Conservation (phyloP, 2,113 vertebrate genomes). For the Pao palembangensis region DNA sequence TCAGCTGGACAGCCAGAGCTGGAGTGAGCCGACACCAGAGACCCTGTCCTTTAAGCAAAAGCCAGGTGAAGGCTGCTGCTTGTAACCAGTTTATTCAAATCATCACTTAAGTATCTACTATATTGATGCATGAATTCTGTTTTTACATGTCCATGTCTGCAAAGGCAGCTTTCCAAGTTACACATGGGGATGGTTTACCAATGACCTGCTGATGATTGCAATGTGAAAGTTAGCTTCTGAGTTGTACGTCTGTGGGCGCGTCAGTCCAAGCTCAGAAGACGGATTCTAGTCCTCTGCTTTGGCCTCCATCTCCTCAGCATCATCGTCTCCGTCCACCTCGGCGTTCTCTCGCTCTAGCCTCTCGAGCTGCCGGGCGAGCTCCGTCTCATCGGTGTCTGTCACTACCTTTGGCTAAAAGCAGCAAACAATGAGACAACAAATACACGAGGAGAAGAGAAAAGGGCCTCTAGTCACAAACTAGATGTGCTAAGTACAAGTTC, state of each 20-base stretch:
- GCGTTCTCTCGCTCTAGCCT: slow-evolving; percentile 94
- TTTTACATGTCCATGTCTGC: slow-evolving; percentile 27
- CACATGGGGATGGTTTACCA: slow-evolving; percentile 29
- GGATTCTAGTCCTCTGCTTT: slow-evolving; percentile 88
- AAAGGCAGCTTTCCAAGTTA: slow-evolving; percentile 4
- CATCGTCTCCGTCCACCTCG: slow-evolving; percentile 95
- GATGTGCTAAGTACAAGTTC: too few species aligned
- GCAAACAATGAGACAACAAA: neutral
- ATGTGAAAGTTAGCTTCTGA: slow-evolving; percentile 47
- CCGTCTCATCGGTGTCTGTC: slow-evolving; percentile 96
- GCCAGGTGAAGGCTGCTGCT: slow-evolving; percentile 40
- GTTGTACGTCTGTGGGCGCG: slow-evolving; percentile 29
- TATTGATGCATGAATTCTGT: slow-evolving; percentile 26
- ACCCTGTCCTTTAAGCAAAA: slow-evolving; percentile 45
- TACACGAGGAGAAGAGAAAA: neutral
- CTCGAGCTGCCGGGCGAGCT: slow-evolving; percentile 92
- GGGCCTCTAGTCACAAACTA: too few species aligned
- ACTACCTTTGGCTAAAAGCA: slow-evolving; percentile 89
- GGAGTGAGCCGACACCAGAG: slow-evolving; percentile 32
- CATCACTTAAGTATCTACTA: slow-evolving; percentile 42
- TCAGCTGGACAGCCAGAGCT: slow-evolving; percentile 35
- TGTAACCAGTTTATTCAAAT: slow-evolving; percentile 30
- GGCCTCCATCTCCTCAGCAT: slow-evolving; percentile 96
- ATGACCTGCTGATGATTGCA: slow-evolving; percentile 51
- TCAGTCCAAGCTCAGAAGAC: slow-evolving; percentile 26